phyloP scores from a whole-genome alignment of 1,140 invertebrate genomes.

The Latrodectus geometricus region DNA sequence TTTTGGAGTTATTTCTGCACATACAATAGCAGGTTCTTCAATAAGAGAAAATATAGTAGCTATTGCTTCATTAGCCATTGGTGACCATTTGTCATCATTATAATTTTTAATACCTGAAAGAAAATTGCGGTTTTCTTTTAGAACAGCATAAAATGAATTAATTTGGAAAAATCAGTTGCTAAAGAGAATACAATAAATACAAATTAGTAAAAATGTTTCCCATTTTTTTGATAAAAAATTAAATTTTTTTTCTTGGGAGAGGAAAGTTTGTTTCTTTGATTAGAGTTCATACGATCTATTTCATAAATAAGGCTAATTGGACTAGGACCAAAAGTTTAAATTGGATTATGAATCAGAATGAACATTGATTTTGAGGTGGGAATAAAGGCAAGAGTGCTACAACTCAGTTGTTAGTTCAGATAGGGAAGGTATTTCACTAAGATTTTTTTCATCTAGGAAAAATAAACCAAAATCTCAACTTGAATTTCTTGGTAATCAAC shows the following conservation, averaged over 20 bases:
- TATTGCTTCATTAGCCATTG: conserved; percentile 75
- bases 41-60: conserved; percentile 74
- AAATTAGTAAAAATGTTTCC: background rate
- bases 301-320: too few species aligned
- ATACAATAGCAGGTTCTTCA: conserved; percentile 69
- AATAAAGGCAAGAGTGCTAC: too few species aligned
- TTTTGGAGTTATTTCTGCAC: conserved; percentile 31
- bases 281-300: background rate
- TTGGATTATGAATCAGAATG: too few species aligned
- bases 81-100: conserved; percentile 72
- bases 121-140: background rate
- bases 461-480: too few species aligned
- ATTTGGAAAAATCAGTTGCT: background rate
- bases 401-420: too few species aligned
- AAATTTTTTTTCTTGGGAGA: background rate
- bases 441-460: too few species aligned
- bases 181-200: background rate
- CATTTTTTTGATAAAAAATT: background rate
- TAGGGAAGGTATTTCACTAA: too few species aligned
- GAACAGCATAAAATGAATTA: background rate
- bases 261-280: background rate
- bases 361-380: too few species aligned
- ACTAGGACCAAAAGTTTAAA: too few species aligned
- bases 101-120: conserved; percentile 42
- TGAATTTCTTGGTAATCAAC: too few species aligned